phyloP scores from a whole-genome alignment of 2,797 vertebrate genomes.

The Poeciliopsis paucimaculata region DNA sequence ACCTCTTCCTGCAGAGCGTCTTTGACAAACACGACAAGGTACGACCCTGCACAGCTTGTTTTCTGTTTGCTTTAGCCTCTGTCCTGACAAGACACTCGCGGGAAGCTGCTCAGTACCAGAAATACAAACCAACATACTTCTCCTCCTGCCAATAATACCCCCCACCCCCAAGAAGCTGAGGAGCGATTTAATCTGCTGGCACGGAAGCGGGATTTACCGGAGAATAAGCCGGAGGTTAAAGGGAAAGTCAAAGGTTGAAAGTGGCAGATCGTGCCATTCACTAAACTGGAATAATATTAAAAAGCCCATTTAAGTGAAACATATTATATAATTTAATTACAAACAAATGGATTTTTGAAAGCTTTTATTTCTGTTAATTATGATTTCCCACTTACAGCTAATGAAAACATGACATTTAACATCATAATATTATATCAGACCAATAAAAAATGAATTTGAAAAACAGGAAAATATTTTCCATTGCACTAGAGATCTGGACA shows the following conservation, averaged over 20 bases:
- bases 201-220: conserved; percentile 45
- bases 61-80: conserved; percentile 48
- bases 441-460: not conserved
- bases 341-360: not conserved
- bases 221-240: conserved; percentile 47
- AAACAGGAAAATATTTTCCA: not conserved
- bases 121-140: conserved; percentile 30
- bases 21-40: conserved; percentile 99
- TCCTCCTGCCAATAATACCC: conserved; percentile 4
- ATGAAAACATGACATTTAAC: not conserved
- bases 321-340: not conserved
- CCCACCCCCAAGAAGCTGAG: conserved; percentile 37
- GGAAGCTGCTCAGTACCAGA: conserved; percentile 35
- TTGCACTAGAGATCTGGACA: not conserved
- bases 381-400: not conserved
- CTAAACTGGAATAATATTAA: not conserved
- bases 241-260: conserved; percentile 43
- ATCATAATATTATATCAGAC: not conserved
- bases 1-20: conserved; percentile 94
- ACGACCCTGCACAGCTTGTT: conserved; percentile 51
- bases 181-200: conserved; percentile 34
- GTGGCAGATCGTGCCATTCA: conserved; percentile 20
- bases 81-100: conserved; percentile 23
- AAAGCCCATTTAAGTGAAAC: not conserved
- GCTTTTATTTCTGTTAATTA: not conserved